Evolutionary conservation across 2,888 invertebrate species (phyloP).

Genomic region (Siphonodentalium dalli): DNA sequence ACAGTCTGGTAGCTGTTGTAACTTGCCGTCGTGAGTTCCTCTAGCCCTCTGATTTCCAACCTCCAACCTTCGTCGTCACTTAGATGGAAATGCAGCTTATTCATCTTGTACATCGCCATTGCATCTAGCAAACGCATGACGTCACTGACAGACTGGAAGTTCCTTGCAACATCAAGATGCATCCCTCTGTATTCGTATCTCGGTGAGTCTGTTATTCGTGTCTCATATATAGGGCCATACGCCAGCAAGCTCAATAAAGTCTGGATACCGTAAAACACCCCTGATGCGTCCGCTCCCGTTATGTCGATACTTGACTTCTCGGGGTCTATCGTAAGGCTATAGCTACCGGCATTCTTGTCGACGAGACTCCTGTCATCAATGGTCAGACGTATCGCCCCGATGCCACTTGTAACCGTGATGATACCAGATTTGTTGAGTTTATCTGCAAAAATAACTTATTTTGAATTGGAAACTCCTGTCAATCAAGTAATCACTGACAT

Average conservation of each 20-base stretch:
- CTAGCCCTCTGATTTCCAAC: slow-evolving; percentile 58
- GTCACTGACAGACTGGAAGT: slow-evolving; percentile 48
- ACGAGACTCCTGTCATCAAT: background rate
- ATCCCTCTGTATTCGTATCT: slow-evolving; percentile 43
- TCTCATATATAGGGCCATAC: slow-evolving; percentile 26
- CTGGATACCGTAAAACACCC: slow-evolving; percentile 37
- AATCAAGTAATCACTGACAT: no score
- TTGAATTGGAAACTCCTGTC: background rate
- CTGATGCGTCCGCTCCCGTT: slow-evolving; percentile 19
- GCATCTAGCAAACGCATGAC: slow-evolving; percentile 46
- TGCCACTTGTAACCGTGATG: background rate
- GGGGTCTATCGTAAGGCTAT: slow-evolving; percentile 30
- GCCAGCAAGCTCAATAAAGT: slow-evolving; percentile 30
- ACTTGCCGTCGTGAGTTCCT: slow-evolving; percentile 55
- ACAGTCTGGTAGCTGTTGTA: background rate
- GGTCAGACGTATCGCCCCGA: background rate
- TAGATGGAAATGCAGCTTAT: slow-evolving; percentile 60
- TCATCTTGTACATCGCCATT: slow-evolving; percentile 62
- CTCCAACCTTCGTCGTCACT: slow-evolving; percentile 63
- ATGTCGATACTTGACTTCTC: slow-evolving; percentile 23
- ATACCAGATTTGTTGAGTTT: background rate
- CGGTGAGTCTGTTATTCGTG: slow-evolving; percentile 37
- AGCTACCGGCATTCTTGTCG: slow-evolving; percentile 26
- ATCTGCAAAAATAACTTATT: slow-evolving; percentile 3
- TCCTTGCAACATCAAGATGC: slow-evolving; percentile 47